Base-by-base conservation (phyloP, 2,888 invertebrate genomes). In the Scrobipalpa costella region DNA sequence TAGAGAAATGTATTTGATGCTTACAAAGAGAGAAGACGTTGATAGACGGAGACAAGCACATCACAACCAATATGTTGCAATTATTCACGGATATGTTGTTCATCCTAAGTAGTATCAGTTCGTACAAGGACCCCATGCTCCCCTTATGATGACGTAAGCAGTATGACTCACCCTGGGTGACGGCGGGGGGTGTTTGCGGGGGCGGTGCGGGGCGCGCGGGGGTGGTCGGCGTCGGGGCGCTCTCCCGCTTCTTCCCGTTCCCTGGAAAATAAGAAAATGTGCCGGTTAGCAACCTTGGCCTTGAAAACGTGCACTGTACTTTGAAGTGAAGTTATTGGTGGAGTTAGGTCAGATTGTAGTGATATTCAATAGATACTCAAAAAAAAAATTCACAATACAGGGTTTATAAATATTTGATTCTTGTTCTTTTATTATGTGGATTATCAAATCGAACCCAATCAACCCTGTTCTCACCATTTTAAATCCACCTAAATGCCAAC, bases 161-260 rank as follows among this genome's bases (percentile, higher is more conserved):
- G 38, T 50, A 73, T 86, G 87, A 88, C 88, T 89, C 85, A 90
- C 90, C 81, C 73, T 83, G 83, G 13, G 21, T 8, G 17, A 40
- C 69, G 34, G 82, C 69, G 64, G 85, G 85, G 71, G 85, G 85
- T 70, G 58, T 58, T 27, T 84, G 84, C 27, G 86, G 85, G 40
- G 86, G 76, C 61, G 84, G 75, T 17, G 84, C 76, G 38, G 86
- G 83, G 33, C 87, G 86, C 63, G 82, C 82, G 38, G 85, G 83
- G 69, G 85, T 83, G 15, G 80, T 74, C 61, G 86, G 84, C 66
- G 87, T 79, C 27, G 88, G 82, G 72, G 77, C 81, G 76, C 83
- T 88, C 66, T 92, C 92, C 76, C 92, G 82, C 84, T 92, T 92
- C 81, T 92, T 92, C 70, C 90, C 90, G 81, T 90, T 91, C 81